These are phyloP conservation scores for Altica lythri DNA, from an alignment of 2,888 invertebrate species.

Conservation along the genomic window DNA sequence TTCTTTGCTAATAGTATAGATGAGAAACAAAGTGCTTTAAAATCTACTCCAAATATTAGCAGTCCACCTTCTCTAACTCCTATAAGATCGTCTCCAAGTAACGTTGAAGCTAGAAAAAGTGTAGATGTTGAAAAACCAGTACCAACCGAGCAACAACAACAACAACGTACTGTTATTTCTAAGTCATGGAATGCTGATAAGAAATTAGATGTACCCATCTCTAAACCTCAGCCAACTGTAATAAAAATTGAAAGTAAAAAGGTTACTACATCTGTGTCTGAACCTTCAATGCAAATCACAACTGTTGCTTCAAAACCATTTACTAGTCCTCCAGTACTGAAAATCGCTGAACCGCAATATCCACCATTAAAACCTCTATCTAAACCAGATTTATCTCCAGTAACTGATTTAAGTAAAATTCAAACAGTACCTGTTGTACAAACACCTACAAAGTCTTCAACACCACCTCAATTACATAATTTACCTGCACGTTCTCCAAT, in stretches of 20 bases:
- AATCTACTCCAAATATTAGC: slow-evolving; percentile 46
- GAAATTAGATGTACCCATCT: slow-evolving; percentile 22
- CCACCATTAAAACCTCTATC: slow-evolving; percentile 43
- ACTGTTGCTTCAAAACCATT: slow-evolving; percentile 30
- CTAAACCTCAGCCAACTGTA: slow-evolving; percentile 23
- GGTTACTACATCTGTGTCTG: slow-evolving; percentile 22
- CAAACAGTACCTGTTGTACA: slow-evolving; percentile 27
- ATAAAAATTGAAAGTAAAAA: slow-evolving; percentile 31
- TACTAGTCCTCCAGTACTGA: slow-evolving; percentile 40
- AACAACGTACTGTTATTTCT: slow-evolving; percentile 43
- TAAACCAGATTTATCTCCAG: slow-evolving; percentile 40
- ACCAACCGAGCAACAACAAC: slow-evolving; percentile 40
- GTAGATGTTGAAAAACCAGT: slow-evolving; percentile 34
- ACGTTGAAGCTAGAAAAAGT: slow-evolving; percentile 34
- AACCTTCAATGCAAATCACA: slow-evolving; percentile 18
- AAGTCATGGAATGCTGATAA: slow-evolving; percentile 43
- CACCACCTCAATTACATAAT: slow-evolving; percentile 42
- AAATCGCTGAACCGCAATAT: slow-evolving; percentile 40
- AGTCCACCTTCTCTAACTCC: slow-evolving; percentile 55
- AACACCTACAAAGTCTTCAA: slow-evolving; percentile 35
- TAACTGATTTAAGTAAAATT: slow-evolving; percentile 33
- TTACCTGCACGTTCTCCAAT: slow-evolving; percentile 45
- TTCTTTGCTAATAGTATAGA: slow-evolving; percentile 57
- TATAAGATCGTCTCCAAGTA: slow-evolving; percentile 44
- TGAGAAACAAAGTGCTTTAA: slow-evolving; percentile 35